These are phyloP conservation scores for Columba guinea DNA, from an alignment of 2,797 vertebrate species.

Conservation along the genomic window DNA sequence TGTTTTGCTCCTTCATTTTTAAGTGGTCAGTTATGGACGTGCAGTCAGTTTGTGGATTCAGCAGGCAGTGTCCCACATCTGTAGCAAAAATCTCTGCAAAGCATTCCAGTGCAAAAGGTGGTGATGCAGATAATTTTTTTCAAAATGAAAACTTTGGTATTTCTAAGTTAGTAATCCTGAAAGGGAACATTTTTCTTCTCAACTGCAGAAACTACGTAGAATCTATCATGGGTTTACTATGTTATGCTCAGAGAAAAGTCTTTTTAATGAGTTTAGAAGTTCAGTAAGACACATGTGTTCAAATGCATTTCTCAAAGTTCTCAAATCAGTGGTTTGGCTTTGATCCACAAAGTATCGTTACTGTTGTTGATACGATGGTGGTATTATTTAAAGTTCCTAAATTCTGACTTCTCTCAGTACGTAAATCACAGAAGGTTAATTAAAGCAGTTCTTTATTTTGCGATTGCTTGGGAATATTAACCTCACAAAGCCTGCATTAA, in stretches of 20 bases:
- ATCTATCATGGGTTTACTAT: neutral
- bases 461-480: conserved; percentile 79
- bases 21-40: neutral
- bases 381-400: conserved; percentile 46
- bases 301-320: neutral
- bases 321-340: conserved; percentile 7
- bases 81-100: neutral
- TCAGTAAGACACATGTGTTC: neutral
- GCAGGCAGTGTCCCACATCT: neutral
- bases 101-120: neutral
- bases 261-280: neutral
- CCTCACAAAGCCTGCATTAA: conserved; percentile 69
- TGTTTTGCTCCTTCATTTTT: neutral
- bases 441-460: conserved; percentile 83
- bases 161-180: neutral
- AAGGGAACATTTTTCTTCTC: neutral
- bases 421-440: conserved; percentile 89
- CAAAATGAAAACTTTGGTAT: neutral
- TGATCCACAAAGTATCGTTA: neutral
- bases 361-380: conserved; percentile 2
- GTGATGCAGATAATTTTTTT: neutral
- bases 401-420: conserved; percentile 67
- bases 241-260: neutral
- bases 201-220: neutral
- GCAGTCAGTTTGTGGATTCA: neutral